Evolutionary conservation across 2,797 vertebrate genomes (phyloP), one percentile per base, ranked within the genome.

Genomic region (Muscicapa comitata): DNA sequence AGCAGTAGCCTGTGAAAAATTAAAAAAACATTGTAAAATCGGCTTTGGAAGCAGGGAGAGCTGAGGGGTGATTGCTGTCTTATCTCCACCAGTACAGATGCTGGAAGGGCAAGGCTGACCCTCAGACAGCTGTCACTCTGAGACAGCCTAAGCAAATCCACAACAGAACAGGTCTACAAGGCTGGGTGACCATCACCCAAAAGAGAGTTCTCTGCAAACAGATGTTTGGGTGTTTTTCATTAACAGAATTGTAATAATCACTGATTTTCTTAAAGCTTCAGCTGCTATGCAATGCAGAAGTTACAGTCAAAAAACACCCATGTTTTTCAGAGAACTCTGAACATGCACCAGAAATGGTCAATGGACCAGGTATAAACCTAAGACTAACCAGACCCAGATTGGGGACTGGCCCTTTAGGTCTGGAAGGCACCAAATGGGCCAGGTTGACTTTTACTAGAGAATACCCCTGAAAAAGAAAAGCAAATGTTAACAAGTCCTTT

Each of bases 1-100:
- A 79, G 79, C 58, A 86, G 71, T 29, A 93, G 90, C 55, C 90
- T 86, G 85, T 67, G 71, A 96, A 96, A 91, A 94, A 96, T 90
- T 65, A 91, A 72, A 88, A 86, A 71, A 93, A 83, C 86, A 67
- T 24, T 76, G 67, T 90, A 84, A 96, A 96, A 94, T 78, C 45
- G 0, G 25, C 86, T 92, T 86, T 94, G 78, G 90, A 91, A 95
- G 84, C 73, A 76, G 40, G 53, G 20, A 81, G 67, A 94, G 73
- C 74, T 80, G 67, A 87, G 82, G 67, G 71, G 58, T 1, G 8
- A 83, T 1, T 63, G 37, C 48, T 84, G 71, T 40, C 84, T 89
- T 94, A 91, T 89, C 88, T 94, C 80, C 31, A n/a, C 54, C 67
- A 75, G 17, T 12, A 53, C 86, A 94, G 75, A 87, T 38, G 25